Conservation (phyloP, 2,888 invertebrate genomes). For the Drosophila maculinotata region DNA sequence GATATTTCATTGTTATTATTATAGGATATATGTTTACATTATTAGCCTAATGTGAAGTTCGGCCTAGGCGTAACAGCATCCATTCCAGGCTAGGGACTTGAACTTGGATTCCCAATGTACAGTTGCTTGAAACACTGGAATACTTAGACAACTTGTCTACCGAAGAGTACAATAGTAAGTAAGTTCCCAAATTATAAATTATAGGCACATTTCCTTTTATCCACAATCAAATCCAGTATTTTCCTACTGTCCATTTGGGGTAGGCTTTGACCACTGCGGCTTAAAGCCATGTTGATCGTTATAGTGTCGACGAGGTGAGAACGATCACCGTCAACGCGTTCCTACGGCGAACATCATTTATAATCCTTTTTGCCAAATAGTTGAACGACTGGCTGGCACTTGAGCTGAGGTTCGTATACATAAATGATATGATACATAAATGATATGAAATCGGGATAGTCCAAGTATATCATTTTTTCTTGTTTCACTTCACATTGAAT, state of each 20-base stretch:
- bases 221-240: conserved; percentile 4
- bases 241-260: conserved; percentile 52
- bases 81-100: no score
- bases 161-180: background rate
- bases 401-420: background rate
- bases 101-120: no score
- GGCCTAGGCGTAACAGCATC: no score
- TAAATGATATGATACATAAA: conserved; percentile 29
- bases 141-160: conserved; percentile 1
- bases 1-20: no score
- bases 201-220: conserved; percentile 9
- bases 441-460: conserved; percentile 48
- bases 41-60: no score
- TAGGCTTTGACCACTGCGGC: conserved; percentile 49
- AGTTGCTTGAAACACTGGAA: background rate
- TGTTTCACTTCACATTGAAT: conserved; percentile 71
- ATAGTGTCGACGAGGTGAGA: conserved; percentile 81
- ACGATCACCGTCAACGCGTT: conserved; percentile 75
- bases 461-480: conserved; percentile 49
- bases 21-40: no score
- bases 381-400: conserved; percentile 37
- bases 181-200: conserved; percentile 6
- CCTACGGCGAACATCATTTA: conserved; percentile 63
- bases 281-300: conserved; percentile 58
- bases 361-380: conserved; percentile 28